These are phyloP conservation scores for Tethea ocularis DNA, from an alignment of 2,888 invertebrate genomes.

Conservation along the genomic window DNA sequence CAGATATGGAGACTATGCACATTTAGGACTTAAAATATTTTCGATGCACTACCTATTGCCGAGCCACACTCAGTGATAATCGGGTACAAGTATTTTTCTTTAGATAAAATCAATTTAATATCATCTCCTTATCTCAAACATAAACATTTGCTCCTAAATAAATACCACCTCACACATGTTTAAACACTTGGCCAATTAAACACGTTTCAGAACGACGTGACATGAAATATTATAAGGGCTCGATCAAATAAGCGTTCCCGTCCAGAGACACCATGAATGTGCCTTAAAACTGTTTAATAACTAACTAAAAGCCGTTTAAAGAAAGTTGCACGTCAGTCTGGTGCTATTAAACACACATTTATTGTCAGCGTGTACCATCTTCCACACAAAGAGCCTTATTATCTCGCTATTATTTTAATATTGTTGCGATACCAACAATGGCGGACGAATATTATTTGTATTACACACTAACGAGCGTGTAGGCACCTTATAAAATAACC, in stretches of 20 bases:
- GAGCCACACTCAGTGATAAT: not conserved
- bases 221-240: not conserved
- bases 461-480: slow-evolving; percentile 79
- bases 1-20: too few species aligned
- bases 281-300: not conserved
- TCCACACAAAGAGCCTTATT: slow-evolving; percentile 68
- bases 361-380: slow-evolving; percentile 2
- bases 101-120: not conserved
- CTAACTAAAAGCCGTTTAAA: slow-evolving; percentile 1
- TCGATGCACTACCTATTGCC: too few species aligned
- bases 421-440: slow-evolving; percentile 74
- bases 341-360: not conserved
- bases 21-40: too few species aligned
- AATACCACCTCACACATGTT: not conserved
- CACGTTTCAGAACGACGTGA: not conserved
- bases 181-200: slow-evolving; percentile 5
- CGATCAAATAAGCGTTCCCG: not conserved
- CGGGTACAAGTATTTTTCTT: too few species aligned
- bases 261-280: not conserved
- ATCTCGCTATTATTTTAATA: slow-evolving; percentile 79
- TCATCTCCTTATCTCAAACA: not conserved
- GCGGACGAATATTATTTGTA: slow-evolving; percentile 63
- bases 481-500: slow-evolving; percentile 62
- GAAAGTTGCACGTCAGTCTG: slow-evolving; percentile 2
- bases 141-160: not conserved